Base-by-base conservation (phyloP, 23 tunicate species). In the Styela clava region DNA sequence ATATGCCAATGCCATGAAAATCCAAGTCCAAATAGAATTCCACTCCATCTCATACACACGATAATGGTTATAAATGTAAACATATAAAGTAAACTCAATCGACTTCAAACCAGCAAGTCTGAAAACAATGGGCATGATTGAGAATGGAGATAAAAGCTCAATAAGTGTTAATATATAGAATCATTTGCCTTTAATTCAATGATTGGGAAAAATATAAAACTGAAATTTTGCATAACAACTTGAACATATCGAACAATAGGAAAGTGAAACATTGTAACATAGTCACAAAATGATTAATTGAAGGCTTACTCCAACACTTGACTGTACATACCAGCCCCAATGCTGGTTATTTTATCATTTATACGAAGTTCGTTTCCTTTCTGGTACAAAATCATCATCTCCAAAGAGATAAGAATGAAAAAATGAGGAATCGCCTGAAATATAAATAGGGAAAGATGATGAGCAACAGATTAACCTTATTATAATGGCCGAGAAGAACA, bases 1-100 rank as follows among this genome's bases (percentile, higher is more conserved):
- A 70, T 74, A 74, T 74, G 82, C 92, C 29, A 92, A 33, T 72
- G 89, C 90, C 32, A 82, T 63, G 2, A 87, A 20, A 34, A 87
- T 62, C 97, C 97, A 92, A 2, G 87, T 83, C 52, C 29, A 65
- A 1, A 62, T 83, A 20, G 92, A 92, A 83, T 92, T 68, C 97
- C 97, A 92, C 24, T 83, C 86, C 35, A 92, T 64, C 23, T 92
- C 91, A 35, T 44, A 62, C 3, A 92, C 2, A 29, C 88, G 44
- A 64, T 78, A 92, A 71, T 87, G 52, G 22, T 83, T 81, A 61
- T 87, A 87, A 69, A 92, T 88, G 74, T 86, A 74, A 34, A 84
- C 65, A 79, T 92, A 92, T 74, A 92, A 3, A 12, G 83, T 18
- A 16, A 86, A 21, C 3, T 80, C 97, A 24, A 92, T 0, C 2